phyloP scores from a whole-genome alignment of 2,797 vertebrate species.

The Enteromius trimaculatus region DNA sequence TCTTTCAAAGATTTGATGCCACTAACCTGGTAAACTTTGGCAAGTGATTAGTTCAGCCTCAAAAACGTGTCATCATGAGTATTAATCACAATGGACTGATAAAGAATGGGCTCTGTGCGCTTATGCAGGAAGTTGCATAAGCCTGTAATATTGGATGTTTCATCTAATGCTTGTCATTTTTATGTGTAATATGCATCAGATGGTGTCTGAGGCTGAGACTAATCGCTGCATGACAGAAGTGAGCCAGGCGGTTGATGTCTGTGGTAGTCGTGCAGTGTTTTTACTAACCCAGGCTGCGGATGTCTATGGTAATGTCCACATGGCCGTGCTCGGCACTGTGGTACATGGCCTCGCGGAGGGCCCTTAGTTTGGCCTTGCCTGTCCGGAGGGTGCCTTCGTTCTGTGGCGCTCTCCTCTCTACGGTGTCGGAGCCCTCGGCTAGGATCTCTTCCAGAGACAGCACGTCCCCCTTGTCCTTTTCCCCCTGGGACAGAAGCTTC shows the following conservation, averaged over 20 bases:
- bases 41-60: constrained; percentile 33
- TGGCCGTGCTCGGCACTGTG: constrained; percentile 86
- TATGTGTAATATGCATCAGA: background rate
- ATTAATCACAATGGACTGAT: background rate
- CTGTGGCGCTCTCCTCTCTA: constrained; percentile 71
- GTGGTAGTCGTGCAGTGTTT: constrained; percentile 72
- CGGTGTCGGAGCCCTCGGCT: constrained; percentile 77
- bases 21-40: constrained; percentile 28
- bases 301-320: constrained; percentile 88
- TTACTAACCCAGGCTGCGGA: constrained; percentile 84
- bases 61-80: background rate
- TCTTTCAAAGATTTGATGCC: constrained; percentile 28
- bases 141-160: background rate
- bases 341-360: constrained; percentile 86
- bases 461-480: constrained; percentile 80
- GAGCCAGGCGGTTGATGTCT: constrained; percentile 83
- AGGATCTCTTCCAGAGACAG: constrained; percentile 84
- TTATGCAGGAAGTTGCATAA: background rate
- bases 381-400: constrained; percentile 77
- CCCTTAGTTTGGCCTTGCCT: constrained; percentile 83
- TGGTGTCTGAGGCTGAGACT: constrained; percentile 44
- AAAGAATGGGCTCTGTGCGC: background rate
- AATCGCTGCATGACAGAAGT: constrained; percentile 58
- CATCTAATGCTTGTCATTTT: background rate
- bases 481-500: constrained; percentile 80